These are phyloP conservation scores for Maylandia zebra DNA, from an alignment of 2,113 vertebrate species.

Conservation along the genomic window DNA sequence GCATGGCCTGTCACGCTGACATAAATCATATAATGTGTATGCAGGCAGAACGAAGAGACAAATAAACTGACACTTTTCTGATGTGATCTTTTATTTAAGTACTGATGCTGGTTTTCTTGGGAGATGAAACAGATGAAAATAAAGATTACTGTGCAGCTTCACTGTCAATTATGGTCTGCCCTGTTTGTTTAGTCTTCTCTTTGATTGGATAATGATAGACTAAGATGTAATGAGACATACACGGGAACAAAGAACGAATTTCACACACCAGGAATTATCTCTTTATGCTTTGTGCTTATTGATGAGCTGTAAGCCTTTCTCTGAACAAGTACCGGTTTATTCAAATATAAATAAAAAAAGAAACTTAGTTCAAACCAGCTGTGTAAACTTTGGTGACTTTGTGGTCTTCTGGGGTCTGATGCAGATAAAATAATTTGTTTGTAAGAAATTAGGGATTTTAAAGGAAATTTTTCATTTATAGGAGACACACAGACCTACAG, in stretches of 20 bases:
- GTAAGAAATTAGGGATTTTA: background rate
- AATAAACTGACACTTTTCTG: slow-evolving; percentile 34
- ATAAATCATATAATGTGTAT: slow-evolving; percentile 13
- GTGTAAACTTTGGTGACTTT: background rate
- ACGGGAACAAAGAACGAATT: slow-evolving; percentile 24
- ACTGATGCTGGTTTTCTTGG: slow-evolving; percentile 1
- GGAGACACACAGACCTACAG: background rate
- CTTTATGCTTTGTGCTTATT: background rate
- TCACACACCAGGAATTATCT: slow-evolving; percentile 35
- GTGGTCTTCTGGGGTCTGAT: background rate
- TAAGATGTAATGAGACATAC: background rate
- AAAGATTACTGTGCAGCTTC: background rate
- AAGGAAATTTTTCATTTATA: background rate
- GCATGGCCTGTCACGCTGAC: background rate
- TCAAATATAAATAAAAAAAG: background rate
- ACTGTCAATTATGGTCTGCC: slow-evolving; percentile 38
- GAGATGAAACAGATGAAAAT: background rate
- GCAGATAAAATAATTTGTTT: background rate
- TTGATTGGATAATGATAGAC: slow-evolving; percentile 51
- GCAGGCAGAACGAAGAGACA: background rate
- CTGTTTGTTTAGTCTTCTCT: slow-evolving; percentile 27
- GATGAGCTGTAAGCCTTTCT: background rate
- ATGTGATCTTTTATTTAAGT: slow-evolving; percentile 30
- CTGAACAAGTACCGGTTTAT: background rate
- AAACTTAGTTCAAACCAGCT: background rate